Percentiles rank a stretch among this genome's conserved stretches.
Conservation (phyloP, 1,140 invertebrate genomes). For the Drosophila athabasca region DNA sequence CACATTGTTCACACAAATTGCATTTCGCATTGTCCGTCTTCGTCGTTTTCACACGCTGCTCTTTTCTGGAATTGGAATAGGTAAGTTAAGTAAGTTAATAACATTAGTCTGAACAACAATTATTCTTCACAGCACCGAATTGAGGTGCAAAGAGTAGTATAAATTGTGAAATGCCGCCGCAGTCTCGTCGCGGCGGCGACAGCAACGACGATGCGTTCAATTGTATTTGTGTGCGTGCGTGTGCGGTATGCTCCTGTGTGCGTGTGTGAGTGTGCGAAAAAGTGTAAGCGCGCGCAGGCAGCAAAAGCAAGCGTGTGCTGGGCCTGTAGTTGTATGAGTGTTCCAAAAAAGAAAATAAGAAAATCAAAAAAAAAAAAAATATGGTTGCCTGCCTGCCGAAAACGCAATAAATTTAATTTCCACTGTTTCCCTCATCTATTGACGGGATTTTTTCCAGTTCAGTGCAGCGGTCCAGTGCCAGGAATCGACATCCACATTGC, state of each 20-base stretch:
- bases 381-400: slow-evolving; percentile 67
- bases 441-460: slow-evolving; percentile 21
- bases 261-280: slow-evolving; percentile 67
- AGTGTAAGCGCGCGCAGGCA: slow-evolving; percentile 77
- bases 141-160: slow-evolving; percentile 15
- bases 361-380: slow-evolving; percentile 72
- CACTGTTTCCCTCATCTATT: slow-evolving; percentile 7
- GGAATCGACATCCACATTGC: slow-evolving; percentile 37
- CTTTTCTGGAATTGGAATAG: slow-evolving; percentile 64
- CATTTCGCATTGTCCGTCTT: slow-evolving; percentile 73
- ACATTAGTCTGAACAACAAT: slow-evolving; percentile 17
- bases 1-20: slow-evolving; percentile 52
- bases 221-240: slow-evolving; percentile 40
- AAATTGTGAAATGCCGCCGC: slow-evolving; percentile 67
- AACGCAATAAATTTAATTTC: slow-evolving; percentile 53
- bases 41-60: slow-evolving; percentile 73
- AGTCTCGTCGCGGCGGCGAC: slow-evolving; percentile 49
- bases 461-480: slow-evolving; percentile 33
- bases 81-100: slow-evolving; percentile 55
- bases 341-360: slow-evolving; percentile 78
- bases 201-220: slow-evolving; percentile 45
- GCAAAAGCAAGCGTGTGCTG: slow-evolving; percentile 44
- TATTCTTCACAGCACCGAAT: slow-evolving; percentile 21
- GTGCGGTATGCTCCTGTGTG: slow-evolving; percentile 35
- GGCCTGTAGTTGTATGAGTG: slow-evolving; percentile 64